Percentiles rank a stretch among this genome's conserved stretches.
These are phyloP conservation scores for Paracyclopina nana DNA, from an alignment of 1,140 invertebrate genomes.

Conservation along the genomic window DNA sequence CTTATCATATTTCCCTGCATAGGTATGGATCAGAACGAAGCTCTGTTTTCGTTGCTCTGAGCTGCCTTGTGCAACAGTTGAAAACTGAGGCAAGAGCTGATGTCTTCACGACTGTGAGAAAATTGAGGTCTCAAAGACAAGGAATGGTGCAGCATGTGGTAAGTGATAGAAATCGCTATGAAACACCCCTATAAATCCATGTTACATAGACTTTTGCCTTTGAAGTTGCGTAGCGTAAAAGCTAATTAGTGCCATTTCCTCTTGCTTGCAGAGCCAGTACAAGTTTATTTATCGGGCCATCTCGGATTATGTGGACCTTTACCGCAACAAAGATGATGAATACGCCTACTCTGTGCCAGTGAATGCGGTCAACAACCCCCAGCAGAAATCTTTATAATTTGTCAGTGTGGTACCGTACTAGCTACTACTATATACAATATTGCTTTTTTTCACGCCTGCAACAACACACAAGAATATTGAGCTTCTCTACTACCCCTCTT, in stretches of 20 bases:
- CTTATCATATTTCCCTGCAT: constrained; percentile 9
- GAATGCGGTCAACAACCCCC: constrained; percentile 5
- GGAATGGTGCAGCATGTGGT: constrained; percentile 44
- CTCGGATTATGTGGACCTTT: constrained; percentile 13
- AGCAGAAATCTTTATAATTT: too few species aligned
- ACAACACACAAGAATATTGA: too few species aligned
- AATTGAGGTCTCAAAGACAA: constrained; percentile 57
- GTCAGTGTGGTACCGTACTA: too few species aligned
- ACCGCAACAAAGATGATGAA: constrained; percentile 11
- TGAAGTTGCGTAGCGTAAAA: too few species aligned
- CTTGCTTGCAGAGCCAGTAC: constrained; percentile 3
- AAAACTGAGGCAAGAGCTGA: constrained; percentile 53
- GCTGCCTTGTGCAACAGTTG: constrained; percentile 60
- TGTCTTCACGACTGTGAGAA: constrained; percentile 58
- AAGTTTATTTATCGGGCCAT: constrained; percentile 11
- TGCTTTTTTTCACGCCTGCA: too few species aligned
- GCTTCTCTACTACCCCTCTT: too few species aligned
- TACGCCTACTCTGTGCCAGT: constrained; percentile 13
- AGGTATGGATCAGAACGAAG: constrained; percentile 61
- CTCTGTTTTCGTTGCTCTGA: constrained; percentile 66
- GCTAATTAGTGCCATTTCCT: neutral
- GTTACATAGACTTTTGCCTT: too few species aligned
- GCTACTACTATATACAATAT: too few species aligned
- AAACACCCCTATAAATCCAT: too few species aligned
- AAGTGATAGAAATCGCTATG: too few species aligned